These are phyloP conservation scores for Catharus bicknelli DNA, from an alignment of 2,113 vertebrate species.

Conservation along the genomic window DNA sequence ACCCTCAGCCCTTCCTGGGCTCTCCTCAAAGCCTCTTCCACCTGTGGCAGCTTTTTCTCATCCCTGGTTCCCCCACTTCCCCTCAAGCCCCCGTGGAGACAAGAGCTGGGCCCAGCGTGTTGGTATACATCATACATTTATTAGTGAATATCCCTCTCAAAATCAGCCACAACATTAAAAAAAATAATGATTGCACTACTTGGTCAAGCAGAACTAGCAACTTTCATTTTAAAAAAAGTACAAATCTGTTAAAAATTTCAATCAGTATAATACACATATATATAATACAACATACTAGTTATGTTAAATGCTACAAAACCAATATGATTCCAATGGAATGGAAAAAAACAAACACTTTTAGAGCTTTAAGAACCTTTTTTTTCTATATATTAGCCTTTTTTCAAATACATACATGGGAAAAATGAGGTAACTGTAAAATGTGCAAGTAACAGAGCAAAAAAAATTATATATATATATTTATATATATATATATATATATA, in stretches of 20 bases:
- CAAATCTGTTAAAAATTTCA: constrained; percentile 99
- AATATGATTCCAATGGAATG: constrained; percentile 99
- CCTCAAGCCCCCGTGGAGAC: neutral
- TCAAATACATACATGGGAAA: constrained; percentile 99
- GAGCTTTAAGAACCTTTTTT: constrained; percentile 98
- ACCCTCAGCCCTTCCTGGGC: neutral
- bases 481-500: constrained; percentile 69
- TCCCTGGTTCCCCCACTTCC: neutral
- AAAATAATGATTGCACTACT: constrained; percentile 99
- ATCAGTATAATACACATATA: constrained; percentile 99
- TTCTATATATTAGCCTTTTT: constrained; percentile 98
- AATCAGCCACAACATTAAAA: constrained; percentile 99
- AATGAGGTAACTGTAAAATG: constrained; percentile 99
- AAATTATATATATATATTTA: constrained; percentile 76
- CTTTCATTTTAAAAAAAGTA: constrained; percentile 99
- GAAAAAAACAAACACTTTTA: constrained; percentile 89
- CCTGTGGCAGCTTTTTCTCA: too few species aligned
- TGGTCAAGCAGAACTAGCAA: constrained; percentile 99
- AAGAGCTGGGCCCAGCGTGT: neutral
- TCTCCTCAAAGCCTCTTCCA: neutral
- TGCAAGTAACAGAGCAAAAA: constrained; percentile 99
- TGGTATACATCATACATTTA: constrained; percentile 99
- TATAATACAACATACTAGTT: constrained; percentile 99
- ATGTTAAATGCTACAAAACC: constrained; percentile 99
- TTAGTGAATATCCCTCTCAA: constrained; percentile 99